These are phyloP conservation scores for Caligus rogercresseyi DNA, from an alignment of 1,140 invertebrate species.

Conservation along the genomic window DNA sequence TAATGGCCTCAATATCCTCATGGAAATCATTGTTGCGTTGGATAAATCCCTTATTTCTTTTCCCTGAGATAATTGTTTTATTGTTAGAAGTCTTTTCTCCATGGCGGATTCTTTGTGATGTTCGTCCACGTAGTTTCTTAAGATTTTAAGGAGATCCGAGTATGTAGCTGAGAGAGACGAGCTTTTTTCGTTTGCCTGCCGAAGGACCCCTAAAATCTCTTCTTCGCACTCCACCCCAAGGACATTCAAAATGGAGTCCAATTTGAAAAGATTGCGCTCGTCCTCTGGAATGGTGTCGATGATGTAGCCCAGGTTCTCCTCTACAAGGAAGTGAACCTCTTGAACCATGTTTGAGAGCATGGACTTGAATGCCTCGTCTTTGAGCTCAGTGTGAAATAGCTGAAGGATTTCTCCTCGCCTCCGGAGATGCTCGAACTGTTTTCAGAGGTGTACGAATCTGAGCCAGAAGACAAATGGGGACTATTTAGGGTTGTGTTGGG, in stretches of 20 bases:
- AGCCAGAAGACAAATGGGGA: background rate
- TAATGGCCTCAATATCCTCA: background rate
- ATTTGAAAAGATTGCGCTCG: conserved; percentile 11
- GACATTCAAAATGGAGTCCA: conserved; percentile 14
- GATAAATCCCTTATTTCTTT: background rate
- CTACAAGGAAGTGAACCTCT: conserved; percentile 16
- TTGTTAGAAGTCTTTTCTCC: too few relatives aligned
- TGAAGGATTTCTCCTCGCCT: background rate
- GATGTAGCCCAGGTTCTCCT: conserved; percentile 3
- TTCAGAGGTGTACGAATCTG: background rate
- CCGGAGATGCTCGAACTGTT: too few relatives aligned
- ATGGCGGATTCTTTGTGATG: background rate
- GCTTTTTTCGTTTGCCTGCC: background rate
- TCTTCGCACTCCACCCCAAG: conserved; percentile 9
- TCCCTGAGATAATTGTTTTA: background rate
- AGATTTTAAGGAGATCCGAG: background rate
- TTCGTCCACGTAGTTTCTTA: background rate
- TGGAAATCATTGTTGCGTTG: too few relatives aligned
- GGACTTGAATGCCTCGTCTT: conserved; percentile 1
- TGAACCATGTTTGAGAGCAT: conserved; percentile 8
- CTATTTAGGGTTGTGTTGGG: background rate
- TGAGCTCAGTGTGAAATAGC: background rate
- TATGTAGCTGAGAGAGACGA: background rate
- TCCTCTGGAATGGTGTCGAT: conserved; percentile 1
- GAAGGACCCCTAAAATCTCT: background rate